A percentile compares a stretch with the other conserved stretches of the same genome.
Conservation (phyloP, 2,797 vertebrate species). For the Pelodytes ibericus region DNA sequence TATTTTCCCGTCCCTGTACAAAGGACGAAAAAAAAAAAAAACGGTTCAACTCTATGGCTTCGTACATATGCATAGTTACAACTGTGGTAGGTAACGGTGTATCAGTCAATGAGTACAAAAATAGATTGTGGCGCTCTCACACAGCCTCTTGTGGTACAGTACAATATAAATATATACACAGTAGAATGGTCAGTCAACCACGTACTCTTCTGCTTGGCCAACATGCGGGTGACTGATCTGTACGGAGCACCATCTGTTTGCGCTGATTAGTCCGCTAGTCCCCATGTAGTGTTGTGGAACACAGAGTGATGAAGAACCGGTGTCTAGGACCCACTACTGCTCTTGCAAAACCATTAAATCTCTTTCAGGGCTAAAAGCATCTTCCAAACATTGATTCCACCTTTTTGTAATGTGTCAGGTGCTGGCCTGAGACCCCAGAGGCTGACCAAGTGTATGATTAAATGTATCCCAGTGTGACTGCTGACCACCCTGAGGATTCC, state of each 20-base stretch:
- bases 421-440: slow-evolving; percentile 45
- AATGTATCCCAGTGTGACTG: slow-evolving; percentile 61
- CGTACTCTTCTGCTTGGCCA: slow-evolving; percentile 56
- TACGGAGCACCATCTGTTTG: slow-evolving; percentile 41
- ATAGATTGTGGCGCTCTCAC: slow-evolving; percentile 75
- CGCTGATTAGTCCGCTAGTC: slow-evolving; percentile 61
- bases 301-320: slow-evolving; percentile 58
- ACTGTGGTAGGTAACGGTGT: slow-evolving; percentile 68
- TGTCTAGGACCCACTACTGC: slow-evolving; percentile 29
- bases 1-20: slow-evolving; percentile 23
- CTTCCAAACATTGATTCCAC: neutral
- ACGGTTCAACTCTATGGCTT: slow-evolving; percentile 73
- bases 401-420: slow-evolving; percentile 35
- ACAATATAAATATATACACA: slow-evolving; percentile 66
- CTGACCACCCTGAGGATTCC: slow-evolving; percentile 61
- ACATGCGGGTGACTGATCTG: neutral
- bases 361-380: slow-evolving; percentile 8
- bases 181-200: slow-evolving; percentile 70
- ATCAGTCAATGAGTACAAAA: slow-evolving; percentile 74
- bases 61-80: slow-evolving; percentile 79
- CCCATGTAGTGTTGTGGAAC: slow-evolving; percentile 70
- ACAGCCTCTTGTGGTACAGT: slow-evolving; percentile 75
- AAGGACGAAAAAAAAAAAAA: slow-evolving; percentile 65
- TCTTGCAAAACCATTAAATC: neutral
- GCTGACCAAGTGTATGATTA: slow-evolving; percentile 50